Evolutionary conservation across 37 sponge, comb jelly and placozoan species (phyloP).

Genomic region (Lycopodina hypogea): DNA sequence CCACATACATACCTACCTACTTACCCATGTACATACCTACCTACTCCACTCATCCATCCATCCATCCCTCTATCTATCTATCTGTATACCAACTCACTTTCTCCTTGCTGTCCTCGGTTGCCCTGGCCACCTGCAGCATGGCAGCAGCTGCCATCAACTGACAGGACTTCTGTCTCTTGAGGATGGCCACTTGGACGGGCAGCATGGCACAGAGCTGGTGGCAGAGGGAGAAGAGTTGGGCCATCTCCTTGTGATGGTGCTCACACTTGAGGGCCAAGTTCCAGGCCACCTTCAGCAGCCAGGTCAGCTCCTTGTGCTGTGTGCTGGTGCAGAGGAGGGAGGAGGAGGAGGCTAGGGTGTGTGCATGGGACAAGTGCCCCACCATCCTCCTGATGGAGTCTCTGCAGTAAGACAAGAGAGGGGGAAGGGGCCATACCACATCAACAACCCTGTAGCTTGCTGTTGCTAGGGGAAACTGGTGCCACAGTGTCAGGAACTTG

Average conservation of each 20-base stretch:
- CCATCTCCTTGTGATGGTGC: slow-evolving; percentile 55
- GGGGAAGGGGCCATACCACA: no score
- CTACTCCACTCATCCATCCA: no score
- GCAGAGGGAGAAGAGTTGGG: slow-evolving; percentile 56
- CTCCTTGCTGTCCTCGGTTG: neutral
- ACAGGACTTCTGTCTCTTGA: slow-evolving; percentile 71
- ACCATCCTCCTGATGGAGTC: neutral
- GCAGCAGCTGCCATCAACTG: slow-evolving; percentile 81
- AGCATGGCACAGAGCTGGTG: slow-evolving; percentile 24
- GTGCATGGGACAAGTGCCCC: neutral
- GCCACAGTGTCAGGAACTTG: no score
- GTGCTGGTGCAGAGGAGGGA: neutral
- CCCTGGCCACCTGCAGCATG: slow-evolving; percentile 44
- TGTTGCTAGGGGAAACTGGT: no score
- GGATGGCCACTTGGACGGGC: slow-evolving; percentile 12
- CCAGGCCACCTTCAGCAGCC: slow-evolving; percentile 88
- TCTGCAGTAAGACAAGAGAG: neutral
- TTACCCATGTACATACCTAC: no score
- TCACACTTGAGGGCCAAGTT: slow-evolving; percentile 79
- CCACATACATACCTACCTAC: no score
- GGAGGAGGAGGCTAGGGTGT: neutral
- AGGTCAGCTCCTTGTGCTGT: slow-evolving; percentile 51
- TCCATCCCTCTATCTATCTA: no score
- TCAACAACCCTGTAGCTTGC: no score
- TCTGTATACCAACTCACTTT: slow-evolving; percentile 21